phyloP scores from a whole-genome alignment of 1,140 invertebrate species.

The Meloidogyne hapla region DNA sequence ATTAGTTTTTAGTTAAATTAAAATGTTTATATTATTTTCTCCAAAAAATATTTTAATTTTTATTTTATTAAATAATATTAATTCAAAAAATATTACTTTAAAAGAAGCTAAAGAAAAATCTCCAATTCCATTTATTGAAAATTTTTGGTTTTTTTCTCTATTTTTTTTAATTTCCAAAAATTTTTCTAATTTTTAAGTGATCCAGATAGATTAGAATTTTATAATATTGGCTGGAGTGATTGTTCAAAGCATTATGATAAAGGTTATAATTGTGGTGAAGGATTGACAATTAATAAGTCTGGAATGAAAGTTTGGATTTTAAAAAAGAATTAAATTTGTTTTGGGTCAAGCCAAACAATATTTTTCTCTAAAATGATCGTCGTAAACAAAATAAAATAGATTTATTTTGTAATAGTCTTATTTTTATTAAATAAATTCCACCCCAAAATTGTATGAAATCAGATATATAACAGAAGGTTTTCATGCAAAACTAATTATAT shows the following conservation, averaged over 20 bases:
- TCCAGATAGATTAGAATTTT: background rate
- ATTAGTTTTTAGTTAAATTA: no score
- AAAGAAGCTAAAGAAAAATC: background rate
- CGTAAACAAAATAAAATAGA: no score
- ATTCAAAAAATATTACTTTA: background rate
- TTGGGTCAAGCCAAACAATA: background rate
- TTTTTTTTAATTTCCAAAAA: background rate
- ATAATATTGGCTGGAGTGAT: background rate
- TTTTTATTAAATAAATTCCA: no score
- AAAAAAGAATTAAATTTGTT: background rate
- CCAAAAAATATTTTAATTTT: background rate
- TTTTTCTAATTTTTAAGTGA: background rate
- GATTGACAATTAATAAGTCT: background rate
- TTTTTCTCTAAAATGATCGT: no score
- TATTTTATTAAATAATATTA: background rate
- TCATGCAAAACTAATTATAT: no score
- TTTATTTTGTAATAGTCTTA: no score
- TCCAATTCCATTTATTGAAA: background rate
- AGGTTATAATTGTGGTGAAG: background rate
- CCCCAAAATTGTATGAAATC: no score
- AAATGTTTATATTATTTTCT: no score
- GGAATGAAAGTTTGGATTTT: background rate
- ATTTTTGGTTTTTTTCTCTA: background rate
- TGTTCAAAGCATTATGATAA: background rate
- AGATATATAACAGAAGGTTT: no score